Base-by-base conservation (phyloP, 2,113 vertebrate species). In the Phalacrocorax aristotelis region DNA sequence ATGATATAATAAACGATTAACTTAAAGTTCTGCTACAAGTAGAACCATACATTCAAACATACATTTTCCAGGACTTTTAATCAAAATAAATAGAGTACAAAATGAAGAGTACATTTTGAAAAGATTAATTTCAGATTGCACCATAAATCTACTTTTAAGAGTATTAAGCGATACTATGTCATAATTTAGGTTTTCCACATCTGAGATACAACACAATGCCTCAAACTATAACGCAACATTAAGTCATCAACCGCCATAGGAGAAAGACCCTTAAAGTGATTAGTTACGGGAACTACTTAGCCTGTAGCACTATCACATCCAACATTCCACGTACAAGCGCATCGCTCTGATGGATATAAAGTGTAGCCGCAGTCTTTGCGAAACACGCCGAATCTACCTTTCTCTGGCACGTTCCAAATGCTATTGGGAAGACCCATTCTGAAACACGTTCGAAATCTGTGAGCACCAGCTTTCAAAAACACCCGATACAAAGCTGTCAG, bases 11-110 rank as follows among this genome's bases (percentile, higher is more conserved):
- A 97, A 96, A 97, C 85, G 96, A 97, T 98, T 96, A 97, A 97
- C 91, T 97, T 97, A 97, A 96, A 96, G 95, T 97, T 97, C 96
- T 97, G 95, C 97, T 98, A 98, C 97, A 97, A 97, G 96, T 97
- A 97, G 96, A 98, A 98, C 97, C 98, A 95, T 97, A 98, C 98
- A 98, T 98, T 98, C 98, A 98, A 94, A 97, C 97, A 97, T 97
- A 97, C 93, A 55, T 96, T 97, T 97, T 94, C 96, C 97, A 97
- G 96, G 95, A 97, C 93, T 96, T 97, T 93, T 69, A 97, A 98
- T 97, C 91, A 97, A 97, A 98, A 98, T 98, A 98, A 98, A 98
- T 98, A 98, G 96, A 98, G 96, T 97, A 98, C 94, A 97, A 98
- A 98, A 97, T 52, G 95, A 88, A 98, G 97, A 96, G 94, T 97